These are phyloP conservation scores for Trinorchestia longiramus DNA, from an alignment of 1,140 invertebrate species.

Conservation along the genomic window DNA sequence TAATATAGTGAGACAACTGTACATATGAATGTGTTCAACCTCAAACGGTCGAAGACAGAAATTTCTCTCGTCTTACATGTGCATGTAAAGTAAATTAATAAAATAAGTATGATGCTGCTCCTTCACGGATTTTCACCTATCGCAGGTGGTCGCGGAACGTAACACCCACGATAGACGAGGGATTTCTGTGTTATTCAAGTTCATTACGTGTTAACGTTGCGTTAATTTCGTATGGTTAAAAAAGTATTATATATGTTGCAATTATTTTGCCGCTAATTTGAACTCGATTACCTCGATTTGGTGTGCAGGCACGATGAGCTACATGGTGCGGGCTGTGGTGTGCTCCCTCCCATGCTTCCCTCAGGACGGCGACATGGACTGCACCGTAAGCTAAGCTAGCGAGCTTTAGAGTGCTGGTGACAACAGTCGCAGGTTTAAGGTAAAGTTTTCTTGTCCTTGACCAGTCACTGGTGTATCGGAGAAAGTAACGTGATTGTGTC, in stretches of 20 bases:
- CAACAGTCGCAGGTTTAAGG: background rate
- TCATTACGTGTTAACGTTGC: too few relatives aligned
- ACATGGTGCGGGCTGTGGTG: slow-evolving; percentile 88
- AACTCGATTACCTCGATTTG: background rate
- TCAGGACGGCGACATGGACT: slow-evolving; percentile 82
- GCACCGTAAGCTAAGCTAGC: slow-evolving; percentile 77
- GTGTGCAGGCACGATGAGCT: slow-evolving; percentile 86
- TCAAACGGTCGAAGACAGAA: too few relatives aligned
- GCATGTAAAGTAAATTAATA: too few relatives aligned
- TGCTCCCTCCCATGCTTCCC: slow-evolving; percentile 81
- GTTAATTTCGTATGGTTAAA: too few relatives aligned
- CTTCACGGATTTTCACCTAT: too few relatives aligned
- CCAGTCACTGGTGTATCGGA: background rate
- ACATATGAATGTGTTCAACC: too few relatives aligned
- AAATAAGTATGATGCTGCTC: too few relatives aligned
- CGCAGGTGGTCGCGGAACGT: too few relatives aligned
- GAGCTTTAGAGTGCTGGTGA: background rate
- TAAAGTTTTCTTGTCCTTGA: background rate
- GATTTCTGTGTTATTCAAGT: too few relatives aligned
- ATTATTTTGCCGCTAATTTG: background rate
- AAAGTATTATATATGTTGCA: background rate
- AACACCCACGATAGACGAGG: too few relatives aligned
- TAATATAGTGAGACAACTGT: too few relatives aligned
- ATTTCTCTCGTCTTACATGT: too few relatives aligned
- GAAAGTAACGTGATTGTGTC: background rate